A percentile compares a stretch with the other conserved stretches of the same genome.
These are phyloP conservation scores for Blastobasis lacticolella DNA, from an alignment of 2,888 invertebrate genomes.

Conservation along the genomic window DNA sequence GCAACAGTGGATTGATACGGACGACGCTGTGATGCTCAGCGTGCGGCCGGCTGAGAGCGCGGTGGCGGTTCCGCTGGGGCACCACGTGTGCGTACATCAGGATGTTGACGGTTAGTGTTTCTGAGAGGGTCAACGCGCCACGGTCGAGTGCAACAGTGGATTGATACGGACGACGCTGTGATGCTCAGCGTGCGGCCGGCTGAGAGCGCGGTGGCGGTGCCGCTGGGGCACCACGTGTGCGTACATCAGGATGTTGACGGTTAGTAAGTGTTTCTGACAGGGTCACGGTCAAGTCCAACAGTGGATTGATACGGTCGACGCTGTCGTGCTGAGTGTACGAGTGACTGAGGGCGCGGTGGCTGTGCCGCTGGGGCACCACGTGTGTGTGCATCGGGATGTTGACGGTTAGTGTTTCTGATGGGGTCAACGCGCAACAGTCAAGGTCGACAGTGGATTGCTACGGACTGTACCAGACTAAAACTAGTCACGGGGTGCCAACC, in stretches of 20 bases:
- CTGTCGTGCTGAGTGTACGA: slow-evolving; percentile 75
- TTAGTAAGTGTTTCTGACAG: slow-evolving; percentile 19
- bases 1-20: slow-evolving; percentile 28
- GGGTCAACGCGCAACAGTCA: too few species aligned
- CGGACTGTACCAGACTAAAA: too few species aligned
- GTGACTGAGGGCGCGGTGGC: slow-evolving; percentile 72
- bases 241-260: slow-evolving; percentile 74
- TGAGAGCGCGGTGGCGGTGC: slow-evolving; percentile 75
- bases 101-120: slow-evolving; percentile 74
- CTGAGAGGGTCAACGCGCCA: too few species aligned
- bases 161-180: slow-evolving; percentile 77
- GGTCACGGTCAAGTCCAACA: too few species aligned
- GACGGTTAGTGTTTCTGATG: slow-evolving; percentile 51
- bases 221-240: slow-evolving; percentile 84
- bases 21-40: slow-evolving; percentile 73
- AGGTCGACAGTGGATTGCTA: too few species aligned
- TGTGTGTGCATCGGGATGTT: slow-evolving; percentile 74
- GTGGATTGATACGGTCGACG: slow-evolving; percentile 69
- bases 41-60: slow-evolving; percentile 57
- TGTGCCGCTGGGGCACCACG: slow-evolving; percentile 84
- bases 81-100: slow-evolving; percentile 80
- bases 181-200: slow-evolving; percentile 75
- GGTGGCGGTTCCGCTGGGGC: slow-evolving; percentile 80
- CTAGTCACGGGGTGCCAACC: too few species aligned
- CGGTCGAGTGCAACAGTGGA: not conserved